These are phyloP conservation scores for Seira musarum DNA, from an alignment of 2,888 invertebrate genomes.

Conservation along the genomic window DNA sequence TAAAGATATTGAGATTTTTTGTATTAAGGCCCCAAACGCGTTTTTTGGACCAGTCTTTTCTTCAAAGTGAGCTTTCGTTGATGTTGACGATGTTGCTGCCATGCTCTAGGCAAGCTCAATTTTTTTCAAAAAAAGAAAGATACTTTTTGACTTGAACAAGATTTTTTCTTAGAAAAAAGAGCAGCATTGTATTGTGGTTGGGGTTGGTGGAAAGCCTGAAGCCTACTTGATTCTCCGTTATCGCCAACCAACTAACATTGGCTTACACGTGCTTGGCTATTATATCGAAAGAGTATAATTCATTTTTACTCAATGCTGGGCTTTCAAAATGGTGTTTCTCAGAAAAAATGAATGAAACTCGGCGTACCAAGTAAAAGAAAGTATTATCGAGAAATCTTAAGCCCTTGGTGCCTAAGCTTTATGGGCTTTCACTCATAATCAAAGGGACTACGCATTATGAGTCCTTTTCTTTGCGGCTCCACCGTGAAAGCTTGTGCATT, in stretches of 20 bases:
- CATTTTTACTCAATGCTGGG: not conserved
- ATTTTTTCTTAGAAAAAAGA: slow-evolving; percentile 37
- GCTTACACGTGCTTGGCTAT: slow-evolving; percentile 8
- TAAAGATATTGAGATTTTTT: slow-evolving; percentile 15
- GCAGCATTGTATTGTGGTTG: slow-evolving; percentile 31
- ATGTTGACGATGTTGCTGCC: not conserved
- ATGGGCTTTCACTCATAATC: slow-evolving; percentile 3
- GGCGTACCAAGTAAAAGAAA: not conserved
- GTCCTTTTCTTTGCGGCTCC: not conserved
- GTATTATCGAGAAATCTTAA: slow-evolving; percentile 10
- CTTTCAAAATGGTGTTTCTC: not conserved
- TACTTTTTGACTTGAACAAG: slow-evolving; percentile 41
- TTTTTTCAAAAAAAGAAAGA: slow-evolving; percentile 24
- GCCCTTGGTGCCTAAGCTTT: not conserved
- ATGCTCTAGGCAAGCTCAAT: slow-evolving; percentile 6
- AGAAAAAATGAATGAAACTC: not conserved
- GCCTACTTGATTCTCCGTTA: slow-evolving; percentile 28
- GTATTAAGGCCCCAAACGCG: not conserved
- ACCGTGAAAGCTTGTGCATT: not conserved
- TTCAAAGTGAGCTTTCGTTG: not conserved
- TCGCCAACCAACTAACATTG: slow-evolving; percentile 20
- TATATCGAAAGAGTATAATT: not conserved
- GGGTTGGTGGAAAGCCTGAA: slow-evolving; percentile 31
- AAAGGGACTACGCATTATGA: not conserved
- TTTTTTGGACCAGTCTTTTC: not conserved